Percentiles rank a stretch among this genome's conserved stretches.
Conservation (phyloP, 2,888 invertebrate species). For the Sarcophaga carnaria region DNA sequence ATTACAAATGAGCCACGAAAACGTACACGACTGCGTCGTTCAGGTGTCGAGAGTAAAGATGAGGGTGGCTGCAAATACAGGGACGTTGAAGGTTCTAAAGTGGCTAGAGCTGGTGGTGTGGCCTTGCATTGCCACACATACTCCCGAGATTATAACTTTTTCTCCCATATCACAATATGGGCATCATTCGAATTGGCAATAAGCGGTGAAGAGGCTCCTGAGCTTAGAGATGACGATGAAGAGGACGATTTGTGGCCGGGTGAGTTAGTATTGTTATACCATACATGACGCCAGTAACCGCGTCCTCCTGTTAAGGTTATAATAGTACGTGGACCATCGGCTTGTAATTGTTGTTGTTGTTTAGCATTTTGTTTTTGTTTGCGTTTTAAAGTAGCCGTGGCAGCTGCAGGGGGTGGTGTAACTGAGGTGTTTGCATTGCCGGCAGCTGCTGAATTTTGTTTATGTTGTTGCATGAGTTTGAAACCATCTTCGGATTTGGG, state of each 20-base stretch:
- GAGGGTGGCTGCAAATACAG: constrained; percentile 56
- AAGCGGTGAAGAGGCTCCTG: constrained; percentile 72
- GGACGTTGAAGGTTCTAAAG: constrained; percentile 46
- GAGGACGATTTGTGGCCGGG: constrained; percentile 73
- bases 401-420: constrained; percentile 73
- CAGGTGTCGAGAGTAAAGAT: constrained; percentile 64
- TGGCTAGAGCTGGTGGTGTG: constrained; percentile 63
- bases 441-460: constrained; percentile 9
- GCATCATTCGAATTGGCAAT: constrained; percentile 92
- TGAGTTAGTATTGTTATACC: constrained; percentile 82
- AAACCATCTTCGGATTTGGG: constrained; percentile 77
- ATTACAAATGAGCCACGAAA: constrained; percentile 75
- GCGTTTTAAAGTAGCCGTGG: constrained; percentile 79
- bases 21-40: constrained; percentile 76
- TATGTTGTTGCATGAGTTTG: constrained; percentile 71
- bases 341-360: constrained; percentile 75
- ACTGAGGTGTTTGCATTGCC: constrained; percentile 49
- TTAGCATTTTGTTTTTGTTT: constrained; percentile 78
- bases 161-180: constrained; percentile 95
- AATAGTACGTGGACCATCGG: constrained; percentile 87
- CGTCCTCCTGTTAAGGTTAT: constrained; percentile 94
- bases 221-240: constrained; percentile 65
- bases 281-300: constrained; percentile 92
- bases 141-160: constrained; percentile 86
- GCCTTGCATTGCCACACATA: constrained; percentile 74